These are phyloP conservation scores for Eutolmus rufibarbis DNA, from an alignment of 2,888 invertebrate genomes.

Conservation along the genomic window DNA sequence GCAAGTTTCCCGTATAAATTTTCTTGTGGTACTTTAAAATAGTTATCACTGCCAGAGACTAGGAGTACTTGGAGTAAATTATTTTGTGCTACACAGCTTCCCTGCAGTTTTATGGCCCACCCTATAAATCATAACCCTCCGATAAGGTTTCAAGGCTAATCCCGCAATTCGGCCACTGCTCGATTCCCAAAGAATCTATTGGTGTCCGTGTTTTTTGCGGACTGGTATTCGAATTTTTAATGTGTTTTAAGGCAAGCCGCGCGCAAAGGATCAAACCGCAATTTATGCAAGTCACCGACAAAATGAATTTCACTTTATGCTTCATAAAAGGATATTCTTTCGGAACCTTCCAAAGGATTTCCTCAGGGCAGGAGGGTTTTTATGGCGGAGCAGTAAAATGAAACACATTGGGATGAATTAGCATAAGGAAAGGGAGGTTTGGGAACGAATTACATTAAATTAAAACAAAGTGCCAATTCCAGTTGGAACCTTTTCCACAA, in stretches of 20 bases:
- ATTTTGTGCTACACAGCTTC: background rate
- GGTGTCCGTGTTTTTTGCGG: background rate
- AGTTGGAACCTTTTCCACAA: background rate
- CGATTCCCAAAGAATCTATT: background rate
- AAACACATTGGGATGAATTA: background rate
- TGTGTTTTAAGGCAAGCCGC: background rate
- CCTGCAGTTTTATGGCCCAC: background rate
- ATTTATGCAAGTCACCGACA: background rate
- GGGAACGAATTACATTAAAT: background rate
- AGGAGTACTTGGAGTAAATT: conserved; percentile 4
- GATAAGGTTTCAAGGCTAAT: background rate
- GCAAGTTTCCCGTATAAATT: background rate
- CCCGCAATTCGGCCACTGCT: background rate
- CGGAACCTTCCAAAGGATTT: background rate
- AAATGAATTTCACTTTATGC: conserved; percentile 12
- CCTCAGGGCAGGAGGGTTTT: background rate
- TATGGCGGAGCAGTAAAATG: background rate
- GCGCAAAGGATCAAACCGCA: background rate
- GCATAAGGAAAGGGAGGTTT: background rate
- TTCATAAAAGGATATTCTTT: conserved; percentile 7
- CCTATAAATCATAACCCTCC: background rate
- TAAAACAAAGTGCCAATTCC: background rate
- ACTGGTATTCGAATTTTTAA: background rate
- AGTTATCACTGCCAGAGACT: conserved; percentile 1
- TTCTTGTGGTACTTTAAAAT: background rate